Conservation (phyloP, 2,797 vertebrate genomes). For the Lycodopsis pacificus region DNA sequence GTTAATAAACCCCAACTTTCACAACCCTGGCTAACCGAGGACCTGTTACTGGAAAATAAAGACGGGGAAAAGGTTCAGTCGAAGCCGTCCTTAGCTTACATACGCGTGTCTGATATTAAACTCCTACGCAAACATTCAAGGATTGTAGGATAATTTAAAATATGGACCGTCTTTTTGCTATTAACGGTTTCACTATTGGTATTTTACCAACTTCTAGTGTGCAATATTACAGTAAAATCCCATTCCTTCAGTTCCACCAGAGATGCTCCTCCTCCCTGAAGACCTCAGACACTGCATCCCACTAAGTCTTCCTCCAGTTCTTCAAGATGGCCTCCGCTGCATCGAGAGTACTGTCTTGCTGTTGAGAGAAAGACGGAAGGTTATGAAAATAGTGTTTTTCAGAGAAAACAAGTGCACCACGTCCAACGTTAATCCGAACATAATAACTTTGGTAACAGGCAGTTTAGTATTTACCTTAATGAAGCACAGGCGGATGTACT, state of each 20-base stretch:
- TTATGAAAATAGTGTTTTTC: constrained; percentile 2
- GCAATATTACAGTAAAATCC: not conserved
- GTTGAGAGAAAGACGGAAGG: constrained; percentile 44
- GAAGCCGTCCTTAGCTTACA: no score
- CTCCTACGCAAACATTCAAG: no score
- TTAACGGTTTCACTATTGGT: not conserved
- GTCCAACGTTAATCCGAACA: not conserved
- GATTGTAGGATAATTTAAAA: no score
- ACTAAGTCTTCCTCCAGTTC: constrained; percentile 86
- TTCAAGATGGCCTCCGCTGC: constrained; percentile 91
- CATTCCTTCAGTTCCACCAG: not conserved
- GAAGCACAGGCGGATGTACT: constrained; percentile 96
- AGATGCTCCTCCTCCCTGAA: not conserved
- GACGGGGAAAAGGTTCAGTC: no score
- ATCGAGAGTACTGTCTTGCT: constrained; percentile 94
- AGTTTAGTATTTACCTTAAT: constrained; percentile 90
- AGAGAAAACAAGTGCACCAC: not conserved
- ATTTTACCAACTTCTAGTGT: not conserved
- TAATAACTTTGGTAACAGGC: not conserved
- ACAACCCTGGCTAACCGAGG: not conserved
- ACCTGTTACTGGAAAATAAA: not conserved
- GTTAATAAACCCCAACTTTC: not conserved
- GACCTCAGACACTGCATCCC: not conserved
- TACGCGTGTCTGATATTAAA: no score
- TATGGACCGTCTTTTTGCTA: not conserved